Base-by-base conservation (phyloP, 2,888 invertebrate species). In the Lumbricus terrestris region DNA sequence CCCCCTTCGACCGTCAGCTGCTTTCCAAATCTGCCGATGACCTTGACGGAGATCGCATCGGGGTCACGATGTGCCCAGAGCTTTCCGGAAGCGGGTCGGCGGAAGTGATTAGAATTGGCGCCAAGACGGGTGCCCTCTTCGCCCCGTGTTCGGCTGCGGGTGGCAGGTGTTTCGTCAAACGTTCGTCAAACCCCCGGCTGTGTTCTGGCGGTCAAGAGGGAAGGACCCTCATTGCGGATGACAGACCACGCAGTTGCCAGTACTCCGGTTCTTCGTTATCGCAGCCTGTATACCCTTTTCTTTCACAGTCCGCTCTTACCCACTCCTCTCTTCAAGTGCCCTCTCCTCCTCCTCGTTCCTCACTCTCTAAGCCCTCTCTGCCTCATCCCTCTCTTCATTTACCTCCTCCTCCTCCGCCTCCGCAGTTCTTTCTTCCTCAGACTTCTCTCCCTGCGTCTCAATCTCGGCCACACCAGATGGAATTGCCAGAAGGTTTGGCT, bases 401-500 rank as follows among this genome's bases (percentile, higher is more conserved):
- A 18, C 35, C 85, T 23, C 23, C 11, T 85, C 85, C 18, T 34
- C 35, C 85, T 23, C 23, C 11, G 34, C 85, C 18, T 34, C 16
- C 35, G 34, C 85, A 34, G 29, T 37, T 35, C 15, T 37, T 35
- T 34, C 85, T 35, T 34, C 85, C 85, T 35, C 6, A 8, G 18
- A 2, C 35, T 6, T 85, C 85, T 34, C 29, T 69, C 8, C 47
- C 20, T 3, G 69, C 82, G 13, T 47, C 38, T 33, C 90, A 37
- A n/a, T 42, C 88, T 16, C 0, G 82, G 34, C 13, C 34, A 88
- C 20, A 88, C 23, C 23, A 34, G 54, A 20, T 69, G n/a, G 69
- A 16, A 33, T 37, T 33, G 23, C 18, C 89, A 35, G 88, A 4
- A 18, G n/a, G 18, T 13, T 37, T 29, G 88, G 42, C 97, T 13